Evolutionary conservation across 2,888 invertebrate genomes (phyloP).

Genomic region (Ischnura elegans): DNA sequence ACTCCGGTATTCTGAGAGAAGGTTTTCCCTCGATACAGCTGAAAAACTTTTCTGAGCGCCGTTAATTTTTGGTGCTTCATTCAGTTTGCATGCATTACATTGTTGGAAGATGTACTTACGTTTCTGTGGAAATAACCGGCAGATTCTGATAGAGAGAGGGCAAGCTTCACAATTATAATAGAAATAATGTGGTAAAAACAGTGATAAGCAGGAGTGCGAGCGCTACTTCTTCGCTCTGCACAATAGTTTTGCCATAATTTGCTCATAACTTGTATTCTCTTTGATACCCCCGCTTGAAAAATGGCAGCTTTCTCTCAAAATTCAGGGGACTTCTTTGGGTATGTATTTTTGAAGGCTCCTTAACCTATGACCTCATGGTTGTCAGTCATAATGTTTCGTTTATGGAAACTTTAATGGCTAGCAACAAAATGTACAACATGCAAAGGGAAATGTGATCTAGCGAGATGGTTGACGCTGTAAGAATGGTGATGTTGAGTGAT

Average conservation of each 20-base stretch:
- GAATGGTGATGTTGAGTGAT: neutral
- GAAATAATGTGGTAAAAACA: too few species aligned
- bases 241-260: neutral
- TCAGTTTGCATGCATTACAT: too few species aligned
- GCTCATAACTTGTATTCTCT: neutral
- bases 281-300: neutral
- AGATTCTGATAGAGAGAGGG: too few species aligned
- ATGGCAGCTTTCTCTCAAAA: neutral
- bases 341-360: slow-evolving; percentile 48
- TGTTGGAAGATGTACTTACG: too few species aligned
- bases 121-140: too few species aligned
- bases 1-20: too few species aligned
- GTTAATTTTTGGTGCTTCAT: too few species aligned
- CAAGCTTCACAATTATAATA: too few species aligned
- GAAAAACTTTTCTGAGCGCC: too few species aligned
- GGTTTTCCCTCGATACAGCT: too few species aligned
- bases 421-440: neutral
- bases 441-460: neutral
- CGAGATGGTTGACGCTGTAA: neutral
- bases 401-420: slow-evolving; percentile 36
- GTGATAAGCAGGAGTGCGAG: too few species aligned
- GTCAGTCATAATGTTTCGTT: neutral
- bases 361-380: slow-evolving; percentile 37
- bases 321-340: neutral
- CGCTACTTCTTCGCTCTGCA: too few species aligned